Evolutionary conservation across 30 jellyfish, hydroid and myxozoan genomes (phyloP), one percentile per base, ranked within the genome.

Genomic region (Cassiopea andromeda): DNA sequence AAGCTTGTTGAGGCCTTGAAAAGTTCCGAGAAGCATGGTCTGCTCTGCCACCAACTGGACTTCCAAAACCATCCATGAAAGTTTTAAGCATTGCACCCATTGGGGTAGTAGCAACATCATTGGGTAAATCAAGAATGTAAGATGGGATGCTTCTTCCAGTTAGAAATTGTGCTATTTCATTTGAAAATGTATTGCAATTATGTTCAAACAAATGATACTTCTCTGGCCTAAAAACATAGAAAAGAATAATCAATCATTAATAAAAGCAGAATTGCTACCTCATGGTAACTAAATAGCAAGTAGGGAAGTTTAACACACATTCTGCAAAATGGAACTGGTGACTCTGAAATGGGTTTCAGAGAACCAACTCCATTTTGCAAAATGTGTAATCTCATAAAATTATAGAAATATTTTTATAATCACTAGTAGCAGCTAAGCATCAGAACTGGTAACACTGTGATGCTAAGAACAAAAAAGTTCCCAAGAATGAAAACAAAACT

Each of bases 151-250:
- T 88, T 78, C 83, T 88, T 7, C 98, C 98, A 18, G 98, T 93
- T 12, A 93, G 93, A 64, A 93, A 93, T 69, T 93, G 98, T 1
- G 98, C 78, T 46, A 87, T 95, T 84, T 93, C 98, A 74, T 93
- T 87, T n/a, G 98, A 87, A 87, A 93, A 93, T 60, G 94, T 93
- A 75, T 93, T 93, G 82, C 98, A 93, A 57, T 93, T 93, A 87
- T 93, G 98, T 47, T 82, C 88, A 58, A 93, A 93, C 77, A 93
- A 80, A 57, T 93, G 90, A 77, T 93, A 93, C 59, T 89, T 83
- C 69, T 89, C 97, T 14, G 94, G 97, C 71, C 98, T 93, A 81
- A 1, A 79, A 81, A 54, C 10, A 54, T 54, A 54, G 10, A 54
- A 10, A 54, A 54, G 12, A 54, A 3, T 3, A 54, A 0, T 10